These are phyloP conservation scores for Dascyllus trimaculatus DNA, from an alignment of 2,113 vertebrate genomes.

Conservation along the genomic window DNA sequence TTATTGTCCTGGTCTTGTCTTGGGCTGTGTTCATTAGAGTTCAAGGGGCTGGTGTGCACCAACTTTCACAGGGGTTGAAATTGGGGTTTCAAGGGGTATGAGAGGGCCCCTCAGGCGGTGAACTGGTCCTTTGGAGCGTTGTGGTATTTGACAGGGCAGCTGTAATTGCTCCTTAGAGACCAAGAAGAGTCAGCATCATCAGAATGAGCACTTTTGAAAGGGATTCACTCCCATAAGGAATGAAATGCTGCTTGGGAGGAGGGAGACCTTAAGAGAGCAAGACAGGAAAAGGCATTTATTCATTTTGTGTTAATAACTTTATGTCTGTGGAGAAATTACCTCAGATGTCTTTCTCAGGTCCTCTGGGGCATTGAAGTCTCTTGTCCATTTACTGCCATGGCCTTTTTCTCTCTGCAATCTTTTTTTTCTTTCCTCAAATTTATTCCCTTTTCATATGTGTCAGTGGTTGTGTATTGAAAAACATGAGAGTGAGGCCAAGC, in stretches of 20 bases:
- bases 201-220: slow-evolving; percentile 72
- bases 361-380: slow-evolving; percentile 49
- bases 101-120: slow-evolving; percentile 66
- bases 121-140: slow-evolving; percentile 71
- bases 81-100: slow-evolving; percentile 61
- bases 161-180: slow-evolving; percentile 82
- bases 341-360: slow-evolving; percentile 61
- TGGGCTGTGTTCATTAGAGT: slow-evolving; percentile 67
- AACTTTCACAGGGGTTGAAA: slow-evolving; percentile 66
- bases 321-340: slow-evolving; percentile 68
- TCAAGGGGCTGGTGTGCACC: slow-evolving; percentile 60
- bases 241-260: slow-evolving; percentile 53
- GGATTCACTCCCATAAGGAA: slow-evolving; percentile 52
- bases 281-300: slow-evolving; percentile 65
- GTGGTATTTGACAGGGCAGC: slow-evolving; percentile 79
- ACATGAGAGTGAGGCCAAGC: slow-evolving; percentile 66
- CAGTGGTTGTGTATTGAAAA: slow-evolving; percentile 72
- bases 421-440: slow-evolving; percentile 43
- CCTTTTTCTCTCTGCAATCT: slow-evolving; percentile 37
- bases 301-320: slow-evolving; percentile 74
- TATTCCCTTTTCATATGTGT: slow-evolving; percentile 74
- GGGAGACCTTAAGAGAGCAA: slow-evolving; percentile 39
- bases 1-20: slow-evolving; percentile 48
- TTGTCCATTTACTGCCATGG: slow-evolving; percentile 40
- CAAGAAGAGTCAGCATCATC: slow-evolving; percentile 68